Conservation (phyloP, 1,140 invertebrate species). For the Pseudomyrmex dendroicus region DNA sequence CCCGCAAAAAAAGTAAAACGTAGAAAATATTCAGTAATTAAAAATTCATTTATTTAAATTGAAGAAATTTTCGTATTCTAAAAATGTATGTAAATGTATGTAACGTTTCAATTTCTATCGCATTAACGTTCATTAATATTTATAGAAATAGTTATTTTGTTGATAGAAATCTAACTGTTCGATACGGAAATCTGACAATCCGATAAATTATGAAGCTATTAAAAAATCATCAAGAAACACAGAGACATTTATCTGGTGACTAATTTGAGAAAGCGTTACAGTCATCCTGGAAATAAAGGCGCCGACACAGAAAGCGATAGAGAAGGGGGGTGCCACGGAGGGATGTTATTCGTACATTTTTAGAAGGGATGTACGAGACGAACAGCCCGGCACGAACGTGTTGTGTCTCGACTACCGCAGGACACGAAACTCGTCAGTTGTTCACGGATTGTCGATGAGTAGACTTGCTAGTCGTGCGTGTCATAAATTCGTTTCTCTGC, state of each 20-base stretch:
- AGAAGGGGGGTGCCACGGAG: background rate
- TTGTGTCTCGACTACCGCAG: background rate
- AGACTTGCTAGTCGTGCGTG: background rate
- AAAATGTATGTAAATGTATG: background rate
- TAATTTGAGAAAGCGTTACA: too few relatives aligned
- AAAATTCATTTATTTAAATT: too few relatives aligned
- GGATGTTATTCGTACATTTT: conserved; percentile 24
- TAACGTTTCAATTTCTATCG: background rate
- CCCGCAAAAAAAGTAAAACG: background rate
- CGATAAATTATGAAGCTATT: too few relatives aligned
- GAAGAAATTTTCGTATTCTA: too few relatives aligned
- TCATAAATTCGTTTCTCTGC: background rate
- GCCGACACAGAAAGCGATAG: background rate
- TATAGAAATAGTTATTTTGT: background rate
- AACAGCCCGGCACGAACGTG: background rate
- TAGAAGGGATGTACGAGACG: background rate
- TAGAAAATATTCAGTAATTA: background rate
- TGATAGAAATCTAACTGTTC: too few relatives aligned
- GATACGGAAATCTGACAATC: background rate
- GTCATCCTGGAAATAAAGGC: too few relatives aligned
- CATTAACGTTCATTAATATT: background rate
- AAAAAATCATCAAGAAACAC: too few relatives aligned
- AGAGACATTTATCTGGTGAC: too few relatives aligned
- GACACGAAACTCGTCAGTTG: conserved; percentile 28
- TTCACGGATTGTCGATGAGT: conserved; percentile 23